A percentile compares a stretch with the other conserved stretches of the same genome.
These are phyloP conservation scores for Trinectes maculatus DNA, from an alignment of 2,113 vertebrate species.

Conservation along the genomic window DNA sequence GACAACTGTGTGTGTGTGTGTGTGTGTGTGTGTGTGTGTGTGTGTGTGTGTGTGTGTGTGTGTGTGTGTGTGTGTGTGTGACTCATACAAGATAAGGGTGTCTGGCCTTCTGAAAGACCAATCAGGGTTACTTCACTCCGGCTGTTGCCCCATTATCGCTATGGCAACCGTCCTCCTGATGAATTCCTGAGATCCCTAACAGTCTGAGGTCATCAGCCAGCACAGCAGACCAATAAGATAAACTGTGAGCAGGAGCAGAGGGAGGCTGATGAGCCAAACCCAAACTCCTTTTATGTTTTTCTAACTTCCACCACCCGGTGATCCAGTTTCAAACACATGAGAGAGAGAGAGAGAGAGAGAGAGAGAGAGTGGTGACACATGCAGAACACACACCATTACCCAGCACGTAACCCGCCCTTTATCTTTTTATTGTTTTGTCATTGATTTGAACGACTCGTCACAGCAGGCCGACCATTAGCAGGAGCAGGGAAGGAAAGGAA, in stretches of 20 bases:
- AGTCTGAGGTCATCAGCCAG: slow-evolving; percentile 44
- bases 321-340: no score
- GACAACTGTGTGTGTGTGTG: slow-evolving; percentile 11
- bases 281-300: neutral
- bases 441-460: neutral
- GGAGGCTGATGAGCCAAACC: neutral
- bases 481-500: slow-evolving; percentile 1
- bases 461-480: neutral
- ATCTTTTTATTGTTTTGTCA: neutral
- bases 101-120: slow-evolving; percentile 19
- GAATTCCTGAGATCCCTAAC: slow-evolving; percentile 37
- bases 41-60: neutral
- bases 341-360: no score
- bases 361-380: neutral
- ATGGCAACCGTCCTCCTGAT: slow-evolving; percentile 27
- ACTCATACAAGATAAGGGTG: slow-evolving; percentile 33
- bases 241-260: neutral
- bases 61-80: neutral
- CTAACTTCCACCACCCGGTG: no score
- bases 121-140: slow-evolving; percentile 32
- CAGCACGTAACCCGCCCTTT: neutral
- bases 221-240: slow-evolving; percentile 1
- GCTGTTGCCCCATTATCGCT: slow-evolving; percentile 14
- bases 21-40: slow-evolving; percentile 9
- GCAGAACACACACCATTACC: neutral